These are phyloP conservation scores for Eclectus roratus DNA, from an alignment of 2,113 vertebrate genomes.

Conservation along the genomic window DNA sequence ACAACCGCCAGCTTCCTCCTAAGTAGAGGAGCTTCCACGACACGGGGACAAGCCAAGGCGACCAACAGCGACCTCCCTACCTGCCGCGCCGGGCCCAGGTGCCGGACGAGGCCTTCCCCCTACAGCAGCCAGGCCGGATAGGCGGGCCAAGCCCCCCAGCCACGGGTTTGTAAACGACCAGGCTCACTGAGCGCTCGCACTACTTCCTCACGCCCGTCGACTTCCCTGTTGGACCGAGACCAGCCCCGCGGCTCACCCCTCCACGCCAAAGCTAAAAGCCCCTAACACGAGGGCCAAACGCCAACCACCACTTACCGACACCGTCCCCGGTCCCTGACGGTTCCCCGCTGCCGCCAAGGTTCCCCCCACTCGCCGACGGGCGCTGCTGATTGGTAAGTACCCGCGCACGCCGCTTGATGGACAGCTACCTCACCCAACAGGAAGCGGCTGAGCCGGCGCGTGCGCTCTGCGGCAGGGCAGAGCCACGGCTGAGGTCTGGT, in stretches of 20 bases:
- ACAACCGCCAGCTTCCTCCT: background rate
- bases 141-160: too few relatives aligned
- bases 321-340: fast-evolving
- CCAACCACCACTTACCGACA: background rate
- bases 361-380: fast-evolving
- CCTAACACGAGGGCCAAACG: fast-evolving
- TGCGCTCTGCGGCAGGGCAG: background rate
- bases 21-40: too few relatives aligned
- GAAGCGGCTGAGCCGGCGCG: fast-evolving
- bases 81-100: background rate
- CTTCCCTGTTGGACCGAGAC: fast-evolving
- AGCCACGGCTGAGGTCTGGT: background rate
- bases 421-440: background rate
- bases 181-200: background rate
- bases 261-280: too few relatives aligned
- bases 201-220: background rate
- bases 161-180: too few relatives aligned
- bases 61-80: background rate
- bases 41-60: background rate
- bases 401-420: background rate
- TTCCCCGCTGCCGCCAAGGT: background rate
- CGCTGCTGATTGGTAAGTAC: fast-evolving
- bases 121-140: background rate
- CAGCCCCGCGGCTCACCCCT: background rate
- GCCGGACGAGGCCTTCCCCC: background rate